These are phyloP conservation scores for Telmatherina bonti DNA, from an alignment of 2,797 vertebrate species.

Conservation along the genomic window DNA sequence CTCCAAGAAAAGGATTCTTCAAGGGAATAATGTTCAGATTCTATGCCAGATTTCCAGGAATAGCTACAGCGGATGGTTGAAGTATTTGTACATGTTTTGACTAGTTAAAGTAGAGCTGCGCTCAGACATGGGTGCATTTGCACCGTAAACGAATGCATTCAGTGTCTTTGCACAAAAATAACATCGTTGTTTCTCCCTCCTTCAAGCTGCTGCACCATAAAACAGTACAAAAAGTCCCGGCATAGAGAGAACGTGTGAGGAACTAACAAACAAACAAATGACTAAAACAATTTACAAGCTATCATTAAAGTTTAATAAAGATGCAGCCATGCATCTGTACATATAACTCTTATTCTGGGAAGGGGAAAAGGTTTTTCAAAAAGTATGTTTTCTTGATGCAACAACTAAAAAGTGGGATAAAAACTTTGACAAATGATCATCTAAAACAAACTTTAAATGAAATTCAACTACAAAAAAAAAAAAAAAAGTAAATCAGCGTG, in stretches of 20 bases:
- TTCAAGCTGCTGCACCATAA: constrained; percentile 1
- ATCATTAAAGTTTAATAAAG: background rate
- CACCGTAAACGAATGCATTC: background rate
- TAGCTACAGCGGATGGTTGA: background rate
- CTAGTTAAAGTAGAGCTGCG: constrained; percentile 12
- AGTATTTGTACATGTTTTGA: constrained; percentile 4
- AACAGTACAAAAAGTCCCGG: background rate
- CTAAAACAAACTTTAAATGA: constrained; percentile 14
- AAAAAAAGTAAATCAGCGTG: too few relatives aligned
- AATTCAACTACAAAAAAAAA: constrained; percentile 11
- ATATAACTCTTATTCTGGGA: too few relatives aligned
- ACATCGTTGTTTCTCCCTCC: background rate
- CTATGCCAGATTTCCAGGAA: constrained; percentile 59
- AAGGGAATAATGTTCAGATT: constrained; percentile 13
- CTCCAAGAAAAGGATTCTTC: constrained; percentile 11
- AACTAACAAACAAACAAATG: background rate
- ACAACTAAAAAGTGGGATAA: too few relatives aligned
- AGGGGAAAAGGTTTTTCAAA: too few relatives aligned
- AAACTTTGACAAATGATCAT: too few relatives aligned
- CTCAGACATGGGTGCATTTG: background rate
- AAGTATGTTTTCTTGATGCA: too few relatives aligned
- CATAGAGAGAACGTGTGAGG: background rate
- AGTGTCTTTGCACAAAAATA: background rate
- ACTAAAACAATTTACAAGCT: background rate
- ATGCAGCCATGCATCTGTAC: background rate